Evolutionary conservation across 2,797 vertebrate species (phyloP).

Genomic region (Argya squamiceps): DNA sequence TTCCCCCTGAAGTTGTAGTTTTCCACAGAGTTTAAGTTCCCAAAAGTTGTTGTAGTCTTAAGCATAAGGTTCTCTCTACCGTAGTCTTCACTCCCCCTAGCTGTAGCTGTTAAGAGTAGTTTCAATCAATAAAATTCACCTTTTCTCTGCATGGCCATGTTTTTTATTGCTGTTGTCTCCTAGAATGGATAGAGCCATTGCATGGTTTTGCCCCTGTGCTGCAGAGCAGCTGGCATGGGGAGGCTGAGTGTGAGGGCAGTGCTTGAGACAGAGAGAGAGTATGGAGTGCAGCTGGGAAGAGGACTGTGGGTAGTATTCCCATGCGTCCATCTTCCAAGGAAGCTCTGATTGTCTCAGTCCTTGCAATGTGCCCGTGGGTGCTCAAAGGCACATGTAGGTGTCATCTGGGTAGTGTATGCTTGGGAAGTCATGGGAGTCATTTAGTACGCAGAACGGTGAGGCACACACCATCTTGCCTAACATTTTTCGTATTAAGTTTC

Average conservation of each 20-base stretch:
- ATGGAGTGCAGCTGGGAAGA: background rate
- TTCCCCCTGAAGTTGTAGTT: background rate
- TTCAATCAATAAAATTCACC: background rate
- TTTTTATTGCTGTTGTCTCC: background rate
- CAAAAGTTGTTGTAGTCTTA: background rate
- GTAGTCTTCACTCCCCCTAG: fast-evolving
- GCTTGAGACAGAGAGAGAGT: background rate
- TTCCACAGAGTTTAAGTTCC: background rate
- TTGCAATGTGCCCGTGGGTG: fast-evolving
- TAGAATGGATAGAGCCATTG: background rate
- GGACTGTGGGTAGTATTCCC: background rate
- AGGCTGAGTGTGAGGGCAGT: too few relatives aligned
- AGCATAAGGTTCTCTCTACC: background rate
- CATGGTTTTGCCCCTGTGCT: background rate
- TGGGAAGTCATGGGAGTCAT: fast-evolving
- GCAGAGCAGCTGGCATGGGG: fast-evolving
- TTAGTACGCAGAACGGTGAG: background rate
- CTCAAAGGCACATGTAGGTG: too few relatives aligned
- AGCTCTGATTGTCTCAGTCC: background rate
- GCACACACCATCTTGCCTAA: too few relatives aligned
- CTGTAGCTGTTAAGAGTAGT: background rate
- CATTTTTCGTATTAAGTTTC: fast-evolving
- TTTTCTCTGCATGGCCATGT: fast-evolving
- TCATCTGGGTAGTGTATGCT: fast-evolving
- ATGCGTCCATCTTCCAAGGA: background rate